phyloP scores from a whole-genome alignment of 2,888 invertebrate species.

The Drosophila quinaria region DNA sequence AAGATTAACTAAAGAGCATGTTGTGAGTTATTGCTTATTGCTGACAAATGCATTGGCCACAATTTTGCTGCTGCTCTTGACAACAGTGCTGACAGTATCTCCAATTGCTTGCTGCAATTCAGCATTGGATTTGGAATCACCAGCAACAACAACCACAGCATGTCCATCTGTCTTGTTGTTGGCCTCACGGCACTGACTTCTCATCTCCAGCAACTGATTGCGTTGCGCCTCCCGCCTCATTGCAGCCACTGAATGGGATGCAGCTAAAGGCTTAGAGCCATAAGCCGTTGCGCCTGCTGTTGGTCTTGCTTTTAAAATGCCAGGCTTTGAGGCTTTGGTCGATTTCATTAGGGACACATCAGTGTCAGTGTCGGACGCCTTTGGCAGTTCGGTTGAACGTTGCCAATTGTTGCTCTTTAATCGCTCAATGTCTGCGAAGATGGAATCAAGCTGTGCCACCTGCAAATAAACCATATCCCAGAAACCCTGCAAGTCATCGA shows the following conservation, averaged over 20 bases:
- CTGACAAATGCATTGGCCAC: conserved; percentile 39
- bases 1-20: conserved; percentile 71
- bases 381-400: conserved; percentile 46
- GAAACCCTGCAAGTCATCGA: conserved; percentile 96
- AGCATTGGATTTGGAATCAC: not conserved
- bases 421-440: conserved; percentile 90
- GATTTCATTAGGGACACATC: not conserved
- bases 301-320: conserved; percentile 61
- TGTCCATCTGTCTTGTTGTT: conserved; percentile 36
- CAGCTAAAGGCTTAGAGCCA: conserved; percentile 47
- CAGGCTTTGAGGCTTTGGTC: conserved; percentile 68
- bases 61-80: conserved; percentile 76
- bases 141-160: conserved; percentile 48
- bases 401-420: conserved; percentile 90
- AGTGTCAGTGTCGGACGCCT: conserved; percentile 46
- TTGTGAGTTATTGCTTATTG: conserved; percentile 41
- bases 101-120: conserved; percentile 30
- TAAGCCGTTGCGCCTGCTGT: conserved; percentile 47
- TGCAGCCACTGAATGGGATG: conserved; percentile 84
- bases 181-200: conserved; percentile 83
- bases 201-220: conserved; percentile 91
- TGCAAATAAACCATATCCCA: conserved; percentile 99
- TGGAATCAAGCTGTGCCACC: conserved; percentile 93
- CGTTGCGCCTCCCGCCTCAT: conserved; percentile 90
- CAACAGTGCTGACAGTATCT: conserved; percentile 50